Conservation (phyloP, 2,888 invertebrate genomes). For the Xestoiulus laeticollis region DNA sequence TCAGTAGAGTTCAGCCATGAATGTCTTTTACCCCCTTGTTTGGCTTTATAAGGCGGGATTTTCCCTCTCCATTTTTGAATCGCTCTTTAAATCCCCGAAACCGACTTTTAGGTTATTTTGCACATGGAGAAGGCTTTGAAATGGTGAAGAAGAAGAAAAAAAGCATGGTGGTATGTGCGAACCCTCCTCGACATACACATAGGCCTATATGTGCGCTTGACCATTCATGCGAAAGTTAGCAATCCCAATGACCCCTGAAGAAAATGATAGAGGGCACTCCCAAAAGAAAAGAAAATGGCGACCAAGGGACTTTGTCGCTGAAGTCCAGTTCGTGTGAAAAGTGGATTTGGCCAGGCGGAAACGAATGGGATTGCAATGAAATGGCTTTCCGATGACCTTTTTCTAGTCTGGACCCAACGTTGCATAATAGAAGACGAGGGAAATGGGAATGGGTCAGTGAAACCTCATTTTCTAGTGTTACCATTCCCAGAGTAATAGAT, state of each 20-base stretch:
- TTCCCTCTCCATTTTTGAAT: neutral
- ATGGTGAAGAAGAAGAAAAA: neutral
- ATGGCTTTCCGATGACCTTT: conserved; percentile 10
- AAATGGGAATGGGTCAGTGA: neutral
- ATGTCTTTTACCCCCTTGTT: neutral
- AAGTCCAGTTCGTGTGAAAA: conserved; percentile 6
- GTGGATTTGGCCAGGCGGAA: neutral
- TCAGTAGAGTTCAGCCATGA: neutral
- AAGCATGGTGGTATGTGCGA: neutral
- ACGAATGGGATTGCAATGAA: conserved; percentile 16
- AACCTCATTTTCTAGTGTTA: neutral
- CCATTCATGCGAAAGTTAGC: neutral
- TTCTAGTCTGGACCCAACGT: neutral
- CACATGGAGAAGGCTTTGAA: neutral
- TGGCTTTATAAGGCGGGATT: neutral
- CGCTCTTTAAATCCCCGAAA: neutral
- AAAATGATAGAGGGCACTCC: conserved; percentile 34
- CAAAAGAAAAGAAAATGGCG: conserved; percentile 17
- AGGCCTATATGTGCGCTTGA: conserved; percentile 23
- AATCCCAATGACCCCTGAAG: conserved; percentile 38
- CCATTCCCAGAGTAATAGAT: neutral
- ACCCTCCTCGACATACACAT: neutral
- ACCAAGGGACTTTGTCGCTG: neutral
- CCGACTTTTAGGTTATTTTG: neutral
- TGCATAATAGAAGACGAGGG: neutral